Conservation (phyloP, 2,888 invertebrate genomes). For the Macrophya annulata region DNA sequence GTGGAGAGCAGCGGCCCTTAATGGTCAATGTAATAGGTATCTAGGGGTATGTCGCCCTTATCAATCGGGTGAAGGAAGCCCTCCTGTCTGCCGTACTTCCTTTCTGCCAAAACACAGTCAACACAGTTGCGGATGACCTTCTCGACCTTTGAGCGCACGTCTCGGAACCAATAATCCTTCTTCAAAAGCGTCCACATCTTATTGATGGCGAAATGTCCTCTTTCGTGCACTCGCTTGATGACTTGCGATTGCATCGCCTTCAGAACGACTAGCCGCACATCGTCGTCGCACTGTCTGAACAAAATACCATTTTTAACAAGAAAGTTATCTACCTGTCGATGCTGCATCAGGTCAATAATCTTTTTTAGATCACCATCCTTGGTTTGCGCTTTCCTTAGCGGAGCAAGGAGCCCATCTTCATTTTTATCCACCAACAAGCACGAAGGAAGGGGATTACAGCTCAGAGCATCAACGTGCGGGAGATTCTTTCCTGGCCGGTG, state of each 20-base stretch:
- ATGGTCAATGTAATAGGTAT: conserved; percentile 73
- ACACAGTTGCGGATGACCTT: conserved; percentile 62
- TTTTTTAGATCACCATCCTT: conserved; percentile 53
- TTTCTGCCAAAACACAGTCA: conserved; percentile 61
- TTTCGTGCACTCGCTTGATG: conserved; percentile 70
- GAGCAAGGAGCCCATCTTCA: background rate
- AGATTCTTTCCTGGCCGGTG: conserved; percentile 58
- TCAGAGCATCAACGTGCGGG: conserved; percentile 59
- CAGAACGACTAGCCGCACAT: conserved; percentile 68
- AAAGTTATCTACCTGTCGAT: conserved; percentile 3
- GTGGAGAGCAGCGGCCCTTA: conserved; percentile 71
- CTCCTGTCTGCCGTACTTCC: conserved; percentile 70
- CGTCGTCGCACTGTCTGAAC: conserved; percentile 53
- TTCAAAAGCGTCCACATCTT: conserved; percentile 68
- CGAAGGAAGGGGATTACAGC: conserved; percentile 51
- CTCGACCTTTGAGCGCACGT: conserved; percentile 60
- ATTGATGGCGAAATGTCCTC: conserved; percentile 72
- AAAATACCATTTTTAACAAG: conserved; percentile 55
- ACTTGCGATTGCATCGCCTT: conserved; percentile 71
- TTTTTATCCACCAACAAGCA: background rate
- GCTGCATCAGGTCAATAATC: conserved; percentile 27
- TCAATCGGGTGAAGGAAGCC: conserved; percentile 70
- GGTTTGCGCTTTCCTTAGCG: background rate
- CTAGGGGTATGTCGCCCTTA: conserved; percentile 69
- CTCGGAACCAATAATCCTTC: conserved; percentile 68